phyloP scores from a whole-genome alignment of 2,888 invertebrate species.

The Catocala nupta region DNA sequence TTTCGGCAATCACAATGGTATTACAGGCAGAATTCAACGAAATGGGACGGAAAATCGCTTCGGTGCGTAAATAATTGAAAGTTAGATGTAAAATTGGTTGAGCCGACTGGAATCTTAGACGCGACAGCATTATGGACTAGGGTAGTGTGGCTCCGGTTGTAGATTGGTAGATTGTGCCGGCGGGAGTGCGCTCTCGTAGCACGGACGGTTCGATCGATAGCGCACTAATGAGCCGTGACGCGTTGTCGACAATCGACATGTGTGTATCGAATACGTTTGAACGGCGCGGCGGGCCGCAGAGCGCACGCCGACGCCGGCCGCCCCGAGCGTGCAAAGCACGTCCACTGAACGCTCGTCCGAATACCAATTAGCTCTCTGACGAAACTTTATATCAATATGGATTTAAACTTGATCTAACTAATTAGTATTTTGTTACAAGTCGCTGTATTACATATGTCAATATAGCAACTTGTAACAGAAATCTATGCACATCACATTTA shows the following conservation, averaged over 20 bases:
- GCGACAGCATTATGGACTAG: conserved; percentile 24
- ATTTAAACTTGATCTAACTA: conserved; percentile 17
- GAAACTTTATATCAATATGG: conserved; percentile 18
- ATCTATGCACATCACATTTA: too few relatives aligned
- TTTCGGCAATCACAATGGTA: conserved; percentile 65
- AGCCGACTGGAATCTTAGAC: conserved; percentile 50
- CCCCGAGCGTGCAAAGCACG: conserved; percentile 19
- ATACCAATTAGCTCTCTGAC: conserved; percentile 52
- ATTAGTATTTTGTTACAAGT: not conserved
- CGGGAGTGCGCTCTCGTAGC: conserved; percentile 24
- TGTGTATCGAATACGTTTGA: conserved; percentile 51
- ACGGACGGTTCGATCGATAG: conserved; percentile 66
- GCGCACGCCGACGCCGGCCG: not conserved
- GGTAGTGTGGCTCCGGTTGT: conserved; percentile 17
- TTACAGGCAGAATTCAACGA: conserved; percentile 66
- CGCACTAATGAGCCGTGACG: conserved; percentile 76
- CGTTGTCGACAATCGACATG: conserved; percentile 64
- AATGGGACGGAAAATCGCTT: conserved; percentile 71
- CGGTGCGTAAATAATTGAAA: conserved; percentile 75
- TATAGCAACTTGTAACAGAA: too few relatives aligned
- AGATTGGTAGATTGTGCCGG: conserved; percentile 38
- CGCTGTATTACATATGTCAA: too few relatives aligned
- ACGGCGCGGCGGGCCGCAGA: conserved; percentile 7
- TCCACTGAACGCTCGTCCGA: conserved; percentile 37
- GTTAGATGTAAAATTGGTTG: conserved; percentile 64